A percentile compares a stretch with the other conserved stretches of the same genome.
phyloP scores from a whole-genome alignment of 2,888 invertebrate species.

The Marronus borbonicus region DNA sequence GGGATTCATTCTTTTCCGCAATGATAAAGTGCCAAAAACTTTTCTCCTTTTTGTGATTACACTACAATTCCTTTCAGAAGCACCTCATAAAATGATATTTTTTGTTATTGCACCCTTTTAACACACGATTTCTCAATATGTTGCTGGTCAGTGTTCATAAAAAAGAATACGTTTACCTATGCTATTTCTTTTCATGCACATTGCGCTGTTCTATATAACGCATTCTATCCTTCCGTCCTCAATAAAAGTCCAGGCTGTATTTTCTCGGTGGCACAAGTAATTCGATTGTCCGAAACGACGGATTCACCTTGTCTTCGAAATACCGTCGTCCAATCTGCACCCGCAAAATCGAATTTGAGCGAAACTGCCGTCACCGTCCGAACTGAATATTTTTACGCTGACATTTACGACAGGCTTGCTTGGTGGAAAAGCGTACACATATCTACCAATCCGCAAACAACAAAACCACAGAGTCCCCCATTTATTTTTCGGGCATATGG shows the following conservation, averaged over 20 bases:
- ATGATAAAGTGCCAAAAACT: too few species aligned
- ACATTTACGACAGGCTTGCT: slow-evolving; percentile 35
- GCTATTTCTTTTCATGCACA: slow-evolving; percentile 20
- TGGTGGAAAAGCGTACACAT: slow-evolving; percentile 1
- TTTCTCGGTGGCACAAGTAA: slow-evolving; percentile 18
- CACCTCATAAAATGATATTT: background rate
- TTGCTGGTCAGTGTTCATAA: slow-evolving; percentile 6
- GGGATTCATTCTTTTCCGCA: too few species aligned
- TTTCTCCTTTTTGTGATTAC: too few species aligned
- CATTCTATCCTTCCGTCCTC: slow-evolving; percentile 35
- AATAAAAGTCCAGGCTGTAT: slow-evolving; percentile 33
- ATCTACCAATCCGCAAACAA: slow-evolving; percentile 32
- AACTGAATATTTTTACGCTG: slow-evolving; percentile 45
- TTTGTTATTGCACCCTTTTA: background rate
- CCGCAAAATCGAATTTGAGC: slow-evolving; percentile 45
- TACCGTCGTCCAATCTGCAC: slow-evolving; percentile 45
- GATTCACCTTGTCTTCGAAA: slow-evolving; percentile 45
- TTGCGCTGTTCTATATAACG: background rate
- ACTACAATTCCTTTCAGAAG: background rate
- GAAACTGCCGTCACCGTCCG: slow-evolving; percentile 42
- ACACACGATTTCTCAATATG: slow-evolving; percentile 20
- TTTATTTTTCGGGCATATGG: slow-evolving; percentile 35
- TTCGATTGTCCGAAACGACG: slow-evolving; percentile 42
- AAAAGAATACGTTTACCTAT: slow-evolving; percentile 25
- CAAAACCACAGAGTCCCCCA: slow-evolving; percentile 36